Conservation (phyloP, 1,140 invertebrate genomes). For the Formica selysi region DNA sequence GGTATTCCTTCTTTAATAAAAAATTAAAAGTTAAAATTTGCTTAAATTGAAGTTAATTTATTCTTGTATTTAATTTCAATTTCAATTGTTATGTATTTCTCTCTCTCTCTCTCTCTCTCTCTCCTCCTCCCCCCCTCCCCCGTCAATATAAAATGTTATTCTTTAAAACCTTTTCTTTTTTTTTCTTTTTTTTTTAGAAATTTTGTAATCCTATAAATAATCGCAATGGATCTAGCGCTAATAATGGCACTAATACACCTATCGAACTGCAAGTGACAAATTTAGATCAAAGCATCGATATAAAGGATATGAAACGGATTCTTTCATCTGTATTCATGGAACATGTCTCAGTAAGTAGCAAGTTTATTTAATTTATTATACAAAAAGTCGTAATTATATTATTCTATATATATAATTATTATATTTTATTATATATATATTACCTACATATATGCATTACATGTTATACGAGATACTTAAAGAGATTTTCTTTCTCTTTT, state of each 20-base stretch:
- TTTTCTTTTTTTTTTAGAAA: slow-evolving; percentile 75
- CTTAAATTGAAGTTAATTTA: background rate
- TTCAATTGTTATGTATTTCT: slow-evolving; percentile 6
- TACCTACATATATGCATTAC: too few relatives aligned
- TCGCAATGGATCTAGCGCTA: slow-evolving; percentile 74
- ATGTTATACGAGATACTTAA: background rate
- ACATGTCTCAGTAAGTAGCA: slow-evolving; percentile 88
- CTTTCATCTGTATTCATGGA: slow-evolving; percentile 90
- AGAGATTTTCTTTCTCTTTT: background rate
- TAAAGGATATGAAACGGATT: slow-evolving; percentile 90
- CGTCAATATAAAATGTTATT: background rate
- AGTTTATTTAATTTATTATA: background rate
- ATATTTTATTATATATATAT: too few relatives aligned
- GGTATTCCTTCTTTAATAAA: slow-evolving; percentile 64
- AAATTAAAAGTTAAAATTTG: too few relatives aligned
- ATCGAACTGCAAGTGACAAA: slow-evolving; percentile 92
- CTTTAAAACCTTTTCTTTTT: background rate
- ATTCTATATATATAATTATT: background rate
- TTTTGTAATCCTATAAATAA: slow-evolving; percentile 84
- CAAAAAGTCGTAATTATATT: background rate
- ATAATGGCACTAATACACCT: slow-evolving; percentile 79
- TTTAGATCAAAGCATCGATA: slow-evolving; percentile 91
- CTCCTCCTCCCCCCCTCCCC: too few relatives aligned
- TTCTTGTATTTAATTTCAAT: background rate
- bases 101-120: too few relatives aligned